Base-by-base conservation (phyloP, 1,140 invertebrate species). In the Marisa cornuarietis region DNA sequence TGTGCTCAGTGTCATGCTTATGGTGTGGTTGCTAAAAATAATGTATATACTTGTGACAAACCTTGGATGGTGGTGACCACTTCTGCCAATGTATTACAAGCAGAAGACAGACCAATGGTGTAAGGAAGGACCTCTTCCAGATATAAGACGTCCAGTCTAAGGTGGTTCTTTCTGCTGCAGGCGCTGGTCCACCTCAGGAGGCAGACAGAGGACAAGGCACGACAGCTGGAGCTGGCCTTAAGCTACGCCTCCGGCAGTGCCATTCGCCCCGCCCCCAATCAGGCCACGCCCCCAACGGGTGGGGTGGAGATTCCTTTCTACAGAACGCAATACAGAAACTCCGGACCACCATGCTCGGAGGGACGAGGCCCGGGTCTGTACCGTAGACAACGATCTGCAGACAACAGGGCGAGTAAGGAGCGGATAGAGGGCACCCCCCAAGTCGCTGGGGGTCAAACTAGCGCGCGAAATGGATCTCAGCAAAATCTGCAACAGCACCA, bases 131-230 rank as follows among this genome's bases (percentile, higher is more conserved):
- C 31, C 31, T 42, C 31, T 42, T 42, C 31, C 31, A 42, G 31
- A 42, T 42, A 42, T 42, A 42, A 42, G 31, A 42, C 5, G 31
- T 42, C 31, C 31, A 6, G 31, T 1, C 31, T 42, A 42, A 42
- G 31, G 2, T 6, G 31, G 31, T 42, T 42, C n/a, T 42, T 16
- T 71, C 3, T 71, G 18, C 13, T 66, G 0, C 65, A 77, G 76
- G 76, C 76, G 61, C 14, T 77, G 76, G 63, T 77, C 24, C 76
- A 77, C 63, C 42, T 77, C 31, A 62, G 65, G 63, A 77, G 66
- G 24, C 76, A 77, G 65, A 77, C 76, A n/a, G 76, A 77, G 49
- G 76, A 77, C 76, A 77, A 54, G 51, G 76, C 76, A n/a, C 76
- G 76, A n/a, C 76, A 77, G 49, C 51, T 77, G 76, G 76, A 77